A percentile compares a stretch with the other conserved stretches of the same genome.
These are phyloP conservation scores for Papilio elwesi DNA, from an alignment of 2,888 invertebrate genomes.

Conservation along the genomic window DNA sequence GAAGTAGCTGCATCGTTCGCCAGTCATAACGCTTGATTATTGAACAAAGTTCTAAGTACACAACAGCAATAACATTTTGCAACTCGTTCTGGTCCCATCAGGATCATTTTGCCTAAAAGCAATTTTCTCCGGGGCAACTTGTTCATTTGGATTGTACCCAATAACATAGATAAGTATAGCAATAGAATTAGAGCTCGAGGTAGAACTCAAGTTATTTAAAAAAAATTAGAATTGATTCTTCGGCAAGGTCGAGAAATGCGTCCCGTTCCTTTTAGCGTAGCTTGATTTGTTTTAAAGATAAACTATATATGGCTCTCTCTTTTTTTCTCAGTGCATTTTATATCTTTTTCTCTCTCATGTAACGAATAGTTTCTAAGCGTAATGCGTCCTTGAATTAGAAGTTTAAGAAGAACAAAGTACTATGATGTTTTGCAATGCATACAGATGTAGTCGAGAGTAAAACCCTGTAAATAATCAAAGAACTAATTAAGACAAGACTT, in stretches of 20 bases:
- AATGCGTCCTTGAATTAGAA: conserved; percentile 1
- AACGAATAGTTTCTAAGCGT: background rate
- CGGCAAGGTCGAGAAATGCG: too few relatives aligned
- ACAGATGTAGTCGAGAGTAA: conserved; percentile 13
- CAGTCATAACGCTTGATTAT: conserved; percentile 8
- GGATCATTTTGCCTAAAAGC: background rate
- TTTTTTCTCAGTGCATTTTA: background rate
- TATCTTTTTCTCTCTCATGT: conserved; percentile 4
- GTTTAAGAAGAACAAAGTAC: background rate
- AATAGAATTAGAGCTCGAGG: background rate
- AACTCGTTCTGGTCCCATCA: conserved; percentile 4
- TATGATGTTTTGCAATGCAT: background rate
- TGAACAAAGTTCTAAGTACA: conserved; percentile 10
- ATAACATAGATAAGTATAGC: too few relatives aligned
- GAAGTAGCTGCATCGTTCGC: conserved; percentile 3
- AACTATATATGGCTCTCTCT: background rate
- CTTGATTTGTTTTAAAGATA: background rate
- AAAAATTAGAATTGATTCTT: too few relatives aligned
- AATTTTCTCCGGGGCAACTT: background rate
- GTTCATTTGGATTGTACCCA: background rate
- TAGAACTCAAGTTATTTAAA: too few relatives aligned
- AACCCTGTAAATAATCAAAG: conserved; percentile 4
- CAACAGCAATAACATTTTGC: conserved; percentile 10
- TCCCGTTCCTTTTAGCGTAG: too few relatives aligned
- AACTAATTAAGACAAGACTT: conserved; percentile 5